phyloP scores from a whole-genome alignment of 2,113 vertebrate genomes.

The Suncus etruscus region DNA sequence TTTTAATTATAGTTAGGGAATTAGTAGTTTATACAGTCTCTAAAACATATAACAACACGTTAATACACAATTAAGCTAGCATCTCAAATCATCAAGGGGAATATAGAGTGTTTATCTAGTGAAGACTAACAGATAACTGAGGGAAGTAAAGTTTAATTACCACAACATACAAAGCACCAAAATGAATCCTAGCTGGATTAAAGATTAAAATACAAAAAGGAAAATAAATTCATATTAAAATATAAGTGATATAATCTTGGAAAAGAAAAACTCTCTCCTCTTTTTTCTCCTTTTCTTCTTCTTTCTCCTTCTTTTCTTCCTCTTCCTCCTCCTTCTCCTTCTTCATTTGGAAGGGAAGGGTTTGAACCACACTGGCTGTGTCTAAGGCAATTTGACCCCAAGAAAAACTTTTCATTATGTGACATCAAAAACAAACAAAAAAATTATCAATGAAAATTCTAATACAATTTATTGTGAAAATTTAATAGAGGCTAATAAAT shows the following conservation, averaged over 20 bases:
- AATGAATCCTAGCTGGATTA: constrained; percentile 46
- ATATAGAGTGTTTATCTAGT: constrained; percentile 30
- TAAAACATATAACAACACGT: constrained; percentile 43
- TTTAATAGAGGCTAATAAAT: constrained; percentile 6
- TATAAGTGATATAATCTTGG: neutral
- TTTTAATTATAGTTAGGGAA: constrained; percentile 19
- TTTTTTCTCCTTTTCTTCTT: too few relatives aligned
- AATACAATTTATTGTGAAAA: constrained; percentile 24
- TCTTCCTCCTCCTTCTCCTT: too few relatives aligned
- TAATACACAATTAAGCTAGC: constrained; percentile 20
- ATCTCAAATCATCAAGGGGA: constrained; percentile 35
- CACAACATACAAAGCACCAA: neutral
- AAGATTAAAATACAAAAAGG: constrained; percentile 18
- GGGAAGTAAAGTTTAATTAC: constrained; percentile 46
- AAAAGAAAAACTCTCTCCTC: neutral
- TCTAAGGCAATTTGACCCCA: too few relatives aligned
- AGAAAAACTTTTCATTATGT: neutral
- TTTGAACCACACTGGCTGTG: too few relatives aligned
- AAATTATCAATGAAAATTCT: constrained; percentile 6
- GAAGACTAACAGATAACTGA: constrained; percentile 47
- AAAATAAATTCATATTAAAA: constrained; percentile 37
- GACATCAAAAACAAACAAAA: constrained; percentile 39
- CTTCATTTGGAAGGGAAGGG: too few relatives aligned
- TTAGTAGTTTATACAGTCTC: constrained; percentile 13
- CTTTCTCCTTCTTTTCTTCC: too few relatives aligned